Evolutionary conservation across 2,113 vertebrate species (phyloP), one percentile per base, ranked within the genome.

Genomic region (Amblyornis subalaris): DNA sequence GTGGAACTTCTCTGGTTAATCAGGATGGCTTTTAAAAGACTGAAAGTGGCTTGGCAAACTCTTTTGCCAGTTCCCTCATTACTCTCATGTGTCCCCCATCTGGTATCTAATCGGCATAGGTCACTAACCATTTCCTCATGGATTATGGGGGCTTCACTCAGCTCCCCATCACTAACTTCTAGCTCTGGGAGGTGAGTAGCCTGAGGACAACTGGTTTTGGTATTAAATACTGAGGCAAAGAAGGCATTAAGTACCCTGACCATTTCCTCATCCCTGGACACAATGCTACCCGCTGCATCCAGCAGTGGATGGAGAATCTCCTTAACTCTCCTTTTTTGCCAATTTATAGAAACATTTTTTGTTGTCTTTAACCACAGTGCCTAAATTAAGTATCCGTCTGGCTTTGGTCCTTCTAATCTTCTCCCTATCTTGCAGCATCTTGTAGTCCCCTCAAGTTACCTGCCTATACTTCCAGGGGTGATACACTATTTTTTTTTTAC

Each of bases 1-100:
- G 19, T 36, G 9, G 8, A 50, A 73, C 36, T 36, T 44, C 33
- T 72, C 22, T 18, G 35, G 12, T 65, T 50, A 42, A 44, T 26
- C 38, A 33, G 4, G 21, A 72, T 2, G 2, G 5, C 10, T 73
- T 44, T 26, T 28, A 38, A 65, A 58, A 51, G 3, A 33, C 9
- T 58, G 26, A 58, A 72, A 73, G 15, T 33, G 19, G 1, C 18
- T 57, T 13, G 26, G 28, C 7, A 42, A 80, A 33, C 12, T 2
- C 5, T 24, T 73, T 51, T 24, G 22, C 8, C 0, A 0, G 7
- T 36, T 58, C 10, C 15, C 12, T 58, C 44, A n/a, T 73, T 58
- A 45, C 13, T 45, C 19, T 66, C 7, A 6, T 33, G 8, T 35
- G 6, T 14, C 33, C 23, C 31, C 9, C 26, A 36, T 28, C 31